These are phyloP conservation scores for Pipistrellus nathusii DNA, from an alignment of 2,797 vertebrate species.

Conservation along the genomic window DNA sequence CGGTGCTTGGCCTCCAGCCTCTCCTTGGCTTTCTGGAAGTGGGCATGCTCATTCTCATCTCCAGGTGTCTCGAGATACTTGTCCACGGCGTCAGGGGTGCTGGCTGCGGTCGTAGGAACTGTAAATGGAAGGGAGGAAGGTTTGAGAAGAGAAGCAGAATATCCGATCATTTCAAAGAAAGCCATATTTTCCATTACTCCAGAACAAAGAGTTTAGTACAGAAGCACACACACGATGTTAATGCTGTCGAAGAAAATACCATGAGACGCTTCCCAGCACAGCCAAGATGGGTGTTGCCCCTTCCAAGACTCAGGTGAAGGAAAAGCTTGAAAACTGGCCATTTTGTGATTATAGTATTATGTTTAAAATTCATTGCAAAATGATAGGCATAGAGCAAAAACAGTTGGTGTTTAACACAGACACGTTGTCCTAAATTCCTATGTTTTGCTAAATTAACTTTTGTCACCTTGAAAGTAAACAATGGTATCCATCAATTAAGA, in stretches of 20 bases:
- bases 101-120: conserved; percentile 97
- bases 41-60: conserved; percentile 97
- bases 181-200: neutral
- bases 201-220: conserved; percentile 31
- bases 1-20: conserved; percentile 97
- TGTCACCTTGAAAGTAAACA: conserved; percentile 9
- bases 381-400: conserved; percentile 27
- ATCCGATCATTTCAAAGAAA: conserved; percentile 40
- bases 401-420: neutral
- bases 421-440: conserved; percentile 22
- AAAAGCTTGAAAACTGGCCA: neutral
- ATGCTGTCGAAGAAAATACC: conserved; percentile 38
- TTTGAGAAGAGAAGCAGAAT: conserved; percentile 50
- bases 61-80: conserved; percentile 97
- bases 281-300: neutral
- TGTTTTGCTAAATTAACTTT: conserved; percentile 42
- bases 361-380: conserved; percentile 53
- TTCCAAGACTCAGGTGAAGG: neutral
- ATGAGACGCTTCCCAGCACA: neutral
- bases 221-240: conserved; percentile 47
- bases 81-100: conserved; percentile 95
- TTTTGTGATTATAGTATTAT: neutral
- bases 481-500: neutral
- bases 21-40: conserved; percentile 98
- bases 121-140: neutral